Evolutionary conservation across 2,113 vertebrate genomes (phyloP).

Genomic region (Chaetodon auriga): DNA sequence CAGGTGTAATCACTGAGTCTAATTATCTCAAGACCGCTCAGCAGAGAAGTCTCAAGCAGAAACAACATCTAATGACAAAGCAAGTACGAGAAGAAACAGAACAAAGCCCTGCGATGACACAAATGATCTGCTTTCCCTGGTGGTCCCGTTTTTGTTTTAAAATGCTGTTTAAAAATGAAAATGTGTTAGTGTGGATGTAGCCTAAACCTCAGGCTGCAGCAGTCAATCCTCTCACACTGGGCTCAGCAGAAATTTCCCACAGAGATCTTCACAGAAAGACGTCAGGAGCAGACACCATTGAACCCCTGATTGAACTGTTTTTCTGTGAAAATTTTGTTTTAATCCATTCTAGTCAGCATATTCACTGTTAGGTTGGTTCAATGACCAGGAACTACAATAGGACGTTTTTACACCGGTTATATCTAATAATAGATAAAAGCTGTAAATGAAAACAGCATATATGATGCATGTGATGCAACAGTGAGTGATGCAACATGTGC

Average conservation of each 20-base stretch:
- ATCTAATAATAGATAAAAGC: not conserved
- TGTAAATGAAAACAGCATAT: not conserved
- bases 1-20: constrained; percentile 18
- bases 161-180: too few species aligned
- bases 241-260: not conserved
- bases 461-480: not conserved
- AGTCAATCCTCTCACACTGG: not conserved
- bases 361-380: not conserved
- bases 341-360: not conserved
- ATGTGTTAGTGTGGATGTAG: not conserved
- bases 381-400: not conserved
- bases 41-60: not conserved
- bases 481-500: not conserved
- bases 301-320: not conserved
- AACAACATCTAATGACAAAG: not conserved
- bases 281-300: not conserved
- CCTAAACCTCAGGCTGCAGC: not conserved
- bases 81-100: not conserved
- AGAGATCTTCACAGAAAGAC: constrained; percentile 2
- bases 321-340: not conserved
- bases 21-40: constrained; percentile 24
- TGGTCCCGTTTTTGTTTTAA: not conserved
- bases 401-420: not conserved
- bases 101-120: not conserved
- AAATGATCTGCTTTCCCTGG: not conserved